Percentiles rank a stretch among this genome's conserved stretches.
Conservation (phyloP, 2,888 invertebrate species). For the Orthosia incerta region DNA sequence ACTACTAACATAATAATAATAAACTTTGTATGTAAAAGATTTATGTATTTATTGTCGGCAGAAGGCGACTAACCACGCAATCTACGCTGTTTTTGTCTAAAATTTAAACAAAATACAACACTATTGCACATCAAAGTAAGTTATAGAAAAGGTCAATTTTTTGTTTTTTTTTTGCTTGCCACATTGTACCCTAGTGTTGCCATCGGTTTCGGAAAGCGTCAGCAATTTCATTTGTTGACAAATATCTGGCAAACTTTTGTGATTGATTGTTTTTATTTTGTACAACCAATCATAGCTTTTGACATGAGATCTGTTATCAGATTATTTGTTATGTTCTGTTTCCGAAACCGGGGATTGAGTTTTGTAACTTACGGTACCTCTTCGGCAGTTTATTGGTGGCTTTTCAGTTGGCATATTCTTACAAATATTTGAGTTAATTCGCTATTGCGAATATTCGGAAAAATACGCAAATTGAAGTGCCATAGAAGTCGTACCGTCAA, state of each 20-base stretch:
- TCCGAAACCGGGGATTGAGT: neutral
- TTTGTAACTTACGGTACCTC: slow-evolving; percentile 2
- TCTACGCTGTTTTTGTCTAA: slow-evolving; percentile 76
- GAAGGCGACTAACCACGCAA: slow-evolving; percentile 75
- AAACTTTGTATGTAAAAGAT: slow-evolving; percentile 71
- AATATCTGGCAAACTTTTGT: slow-evolving; percentile 23
- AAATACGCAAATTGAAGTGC: slow-evolving; percentile 1
- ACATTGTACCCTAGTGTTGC: neutral
- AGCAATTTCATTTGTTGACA: slow-evolving; percentile 3
- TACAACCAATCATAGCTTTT: slow-evolving; percentile 3
- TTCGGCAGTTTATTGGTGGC: neutral
- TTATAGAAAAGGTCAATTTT: slow-evolving; percentile 54
- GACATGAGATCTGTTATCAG: slow-evolving; percentile 20
- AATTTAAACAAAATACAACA: slow-evolving; percentile 74
- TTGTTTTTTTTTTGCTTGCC: slow-evolving; percentile 28
- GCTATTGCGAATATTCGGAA: neutral
- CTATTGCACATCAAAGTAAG: slow-evolving; percentile 81
- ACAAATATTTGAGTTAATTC: neutral
- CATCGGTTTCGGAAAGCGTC: neutral
- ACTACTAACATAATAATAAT: slow-evolving; percentile 58
- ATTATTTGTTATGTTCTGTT: slow-evolving; percentile 1
- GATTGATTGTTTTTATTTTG: slow-evolving; percentile 27
- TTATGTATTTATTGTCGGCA: slow-evolving; percentile 81
- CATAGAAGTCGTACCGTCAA: neutral
- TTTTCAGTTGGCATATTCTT: neutral